phyloP scores from a whole-genome alignment of 2,797 vertebrate species.

The Acanthurus lineatus region DNA sequence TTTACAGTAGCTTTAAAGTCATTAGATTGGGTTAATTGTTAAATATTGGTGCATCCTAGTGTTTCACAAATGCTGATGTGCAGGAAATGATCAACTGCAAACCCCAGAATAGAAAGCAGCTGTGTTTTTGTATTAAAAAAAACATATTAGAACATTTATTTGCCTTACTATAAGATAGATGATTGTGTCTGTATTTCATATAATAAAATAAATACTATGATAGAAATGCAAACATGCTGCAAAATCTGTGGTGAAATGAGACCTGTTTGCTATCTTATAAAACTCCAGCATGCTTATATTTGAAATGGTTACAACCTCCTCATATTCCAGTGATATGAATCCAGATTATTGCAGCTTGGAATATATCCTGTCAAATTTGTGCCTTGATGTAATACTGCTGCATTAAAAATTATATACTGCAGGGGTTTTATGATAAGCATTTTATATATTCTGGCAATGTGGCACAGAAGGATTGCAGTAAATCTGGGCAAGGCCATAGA shows the following conservation, averaged over 20 bases:
- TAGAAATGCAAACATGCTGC: constrained; percentile 24
- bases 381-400: constrained; percentile 53
- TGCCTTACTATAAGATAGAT: neutral
- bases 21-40: constrained; percentile 1
- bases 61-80: constrained; percentile 1
- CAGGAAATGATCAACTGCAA: neutral
- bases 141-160: neutral
- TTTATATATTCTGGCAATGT: constrained; percentile 68
- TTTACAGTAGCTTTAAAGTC: constrained; percentile 5
- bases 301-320: constrained; percentile 38
- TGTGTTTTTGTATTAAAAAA: neutral
- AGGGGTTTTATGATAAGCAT: constrained; percentile 61
- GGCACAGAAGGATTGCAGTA: constrained; percentile 55
- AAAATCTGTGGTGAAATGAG: constrained; percentile 38
- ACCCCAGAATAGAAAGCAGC: neutral
- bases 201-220: neutral
- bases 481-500: constrained; percentile 47
- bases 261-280: constrained; percentile 33
- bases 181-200: constrained; percentile 11
- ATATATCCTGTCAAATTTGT: constrained; percentile 68
- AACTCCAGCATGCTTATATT: constrained; percentile 23
- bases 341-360: constrained; percentile 59
- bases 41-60: constrained; percentile 4
- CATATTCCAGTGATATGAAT: constrained; percentile 59
- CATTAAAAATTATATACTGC: constrained; percentile 65